These are phyloP conservation scores for Sander lucioperca DNA, from an alignment of 2,113 vertebrate species.

Conservation along the genomic window DNA sequence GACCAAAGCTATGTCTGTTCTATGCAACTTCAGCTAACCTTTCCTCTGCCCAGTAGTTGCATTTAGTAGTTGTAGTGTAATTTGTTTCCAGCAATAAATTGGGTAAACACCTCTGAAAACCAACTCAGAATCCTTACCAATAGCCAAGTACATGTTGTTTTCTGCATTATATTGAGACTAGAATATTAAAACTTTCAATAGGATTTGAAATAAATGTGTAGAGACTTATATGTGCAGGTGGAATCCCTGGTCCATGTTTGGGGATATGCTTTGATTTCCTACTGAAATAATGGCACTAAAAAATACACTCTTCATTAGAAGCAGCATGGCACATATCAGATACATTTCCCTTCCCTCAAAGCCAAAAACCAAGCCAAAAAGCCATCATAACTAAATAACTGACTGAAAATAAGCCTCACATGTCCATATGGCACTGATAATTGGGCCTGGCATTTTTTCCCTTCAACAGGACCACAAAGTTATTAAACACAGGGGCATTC, in stretches of 20 bases:
- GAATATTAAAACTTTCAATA: background rate
- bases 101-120: constrained; percentile 4
- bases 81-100: constrained; percentile 35
- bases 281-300: constrained; percentile 10
- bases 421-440: constrained; percentile 45
- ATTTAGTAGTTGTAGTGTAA: constrained; percentile 26
- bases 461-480: constrained; percentile 25
- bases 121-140: background rate
- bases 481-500: constrained; percentile 36
- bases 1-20: constrained; percentile 72
- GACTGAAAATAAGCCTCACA: constrained; percentile 44
- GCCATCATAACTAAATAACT: constrained; percentile 39
- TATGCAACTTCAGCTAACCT: constrained; percentile 64
- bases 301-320: constrained; percentile 23
- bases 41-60: constrained; percentile 24
- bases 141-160: rapidly evolving
- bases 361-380: constrained; percentile 48
- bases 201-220: background rate
- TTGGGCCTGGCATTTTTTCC: constrained; percentile 29
- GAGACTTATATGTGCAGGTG: background rate
- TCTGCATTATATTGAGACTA: background rate
- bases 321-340: constrained; percentile 29
- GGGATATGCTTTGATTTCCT: constrained; percentile 13
- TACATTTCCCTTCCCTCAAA: constrained; percentile 29
- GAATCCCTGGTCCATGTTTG: constrained; percentile 3